Base-by-base conservation (phyloP, 1,140 invertebrate species). In the Drosophila ambigua region DNA sequence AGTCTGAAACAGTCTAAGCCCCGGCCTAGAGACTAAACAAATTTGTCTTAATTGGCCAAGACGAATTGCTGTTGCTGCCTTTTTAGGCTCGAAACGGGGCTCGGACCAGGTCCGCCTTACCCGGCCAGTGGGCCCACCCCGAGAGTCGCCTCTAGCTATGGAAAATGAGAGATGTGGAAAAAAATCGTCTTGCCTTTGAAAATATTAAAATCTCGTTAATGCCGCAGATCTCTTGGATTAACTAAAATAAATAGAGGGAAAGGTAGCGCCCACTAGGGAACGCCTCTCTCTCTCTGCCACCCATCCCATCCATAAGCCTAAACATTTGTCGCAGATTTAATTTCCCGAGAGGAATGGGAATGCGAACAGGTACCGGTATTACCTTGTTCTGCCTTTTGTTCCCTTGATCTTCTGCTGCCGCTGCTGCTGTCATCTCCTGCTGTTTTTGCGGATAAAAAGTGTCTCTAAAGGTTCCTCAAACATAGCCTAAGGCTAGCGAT, bases 21-120 rank as follows among this genome's bases (percentile, higher is more conserved):
- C 15, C 52, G 24, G 51, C 50, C 51, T 55, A 64, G 53, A 48
- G 67, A 50, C 64, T 67, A 68, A 77, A 77, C 75, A 77, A 77
- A 77, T 77, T 61, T 77, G 72, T 75, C 72, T 77, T 78, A 78
- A 78, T 71, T 75, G 76, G 76, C 72, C 72, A 75, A 75, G 72
- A 74, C 75, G 75, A 77, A 77, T 77, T 50, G 75, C 54, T 39
- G 58, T 65, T 69, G 54, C 60, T 60, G 65, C 74, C 74, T 74
- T 74, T 69, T 74, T 63, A 57, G 72, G 65, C 52, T 58, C 48
- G 35, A 54, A 55, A 51, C 52, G 66, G 13, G 35, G 35, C 35
- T 39, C 35, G 11, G 35, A 39, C 35, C 35, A 5, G 35, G 35
- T 39, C 35, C 35, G 35, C 35, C 35, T 39, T 39, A 13, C 35